Conservation (phyloP, 2,113 vertebrate species). For the Dolichallabes microphthalmus region DNA sequence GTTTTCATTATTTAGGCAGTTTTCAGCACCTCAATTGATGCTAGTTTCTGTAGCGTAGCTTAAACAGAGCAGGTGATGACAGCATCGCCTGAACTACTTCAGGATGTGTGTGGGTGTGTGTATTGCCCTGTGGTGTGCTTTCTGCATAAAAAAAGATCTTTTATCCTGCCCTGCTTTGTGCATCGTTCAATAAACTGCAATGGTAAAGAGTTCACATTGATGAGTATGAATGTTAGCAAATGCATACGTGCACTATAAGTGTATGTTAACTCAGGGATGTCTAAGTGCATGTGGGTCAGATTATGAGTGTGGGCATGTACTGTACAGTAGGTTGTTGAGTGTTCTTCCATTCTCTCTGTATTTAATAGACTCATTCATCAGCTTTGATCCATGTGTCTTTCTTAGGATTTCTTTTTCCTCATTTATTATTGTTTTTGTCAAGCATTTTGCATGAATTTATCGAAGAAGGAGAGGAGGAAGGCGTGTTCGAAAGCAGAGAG, state of each 20-base stretch:
- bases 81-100: neutral
- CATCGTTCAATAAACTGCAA: slow-evolving; percentile 62
- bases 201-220: slow-evolving; percentile 56
- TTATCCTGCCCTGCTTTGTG: slow-evolving; percentile 48
- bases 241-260: neutral
- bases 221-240: slow-evolving; percentile 43
- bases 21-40: neutral
- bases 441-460: neutral
- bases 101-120: slow-evolving; percentile 15
- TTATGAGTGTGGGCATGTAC: neutral
- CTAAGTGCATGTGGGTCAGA: neutral
- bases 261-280: neutral
- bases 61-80: neutral
- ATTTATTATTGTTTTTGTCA: neutral
- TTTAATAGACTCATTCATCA: slow-evolving; percentile 47
- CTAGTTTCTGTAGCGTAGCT: slow-evolving; percentile 9
- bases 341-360: neutral
- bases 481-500: too few relatives aligned
- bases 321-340: neutral
- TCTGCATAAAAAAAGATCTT: slow-evolving; percentile 45
- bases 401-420: neutral
- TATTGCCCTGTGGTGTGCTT: neutral
- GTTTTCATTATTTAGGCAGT: neutral
- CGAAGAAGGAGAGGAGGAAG: too few relatives aligned
- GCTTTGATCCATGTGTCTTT: slow-evolving; percentile 13